Evolutionary conservation across 2,797 vertebrate genomes (phyloP), one percentile per base, ranked within the genome.

Genomic region (Microctenopoma lineatum): DNA sequence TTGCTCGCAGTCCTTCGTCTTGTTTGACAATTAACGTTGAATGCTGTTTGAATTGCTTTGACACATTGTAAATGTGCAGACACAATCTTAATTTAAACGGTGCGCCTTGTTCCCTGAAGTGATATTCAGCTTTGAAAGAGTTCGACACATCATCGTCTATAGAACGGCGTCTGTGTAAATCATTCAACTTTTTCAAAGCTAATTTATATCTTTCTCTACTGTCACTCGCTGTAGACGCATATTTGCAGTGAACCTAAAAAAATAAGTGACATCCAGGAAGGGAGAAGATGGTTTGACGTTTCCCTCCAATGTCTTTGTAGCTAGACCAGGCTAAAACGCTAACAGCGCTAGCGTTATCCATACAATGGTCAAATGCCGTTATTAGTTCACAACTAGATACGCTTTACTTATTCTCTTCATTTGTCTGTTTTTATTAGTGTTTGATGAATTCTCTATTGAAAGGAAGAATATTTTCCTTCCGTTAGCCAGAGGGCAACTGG

Each of bases 1-100:
- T 41, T 58, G 39, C 63, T 54, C 2, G 38, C 64, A 48, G 70
- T 71, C 70, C 60, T 74, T 77, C 39, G 36, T 77, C 68, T 47
- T 13, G 39, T 59, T 48, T 13, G 66, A 75, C 45, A 18, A 44
- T 72, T 61, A 70, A 47, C 53, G 73, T 32, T 14, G 44, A 42
- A 68, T n/a, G 44, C 21, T 46, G 65, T 75, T 69, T 50, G 61
- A 65, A 47, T 65, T 34, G 56, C 57, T 48, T 39, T 59, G 72
- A 73, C 69, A 59, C 18, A 16, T 15, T 61, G 47, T 53, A 56
- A 75, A 57, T 69, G 52, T 68, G 56, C 59, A 53, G 38, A 69
- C 10, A 16, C 38, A 26, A 3, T 62, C 66, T 53, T 72, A 16
- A 70, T 75, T 66, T 29, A 39, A 69, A 44, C 1, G 11, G 14